Evolutionary conservation across 2,888 invertebrate species (phyloP).

Genomic region (Netelia inedita): DNA sequence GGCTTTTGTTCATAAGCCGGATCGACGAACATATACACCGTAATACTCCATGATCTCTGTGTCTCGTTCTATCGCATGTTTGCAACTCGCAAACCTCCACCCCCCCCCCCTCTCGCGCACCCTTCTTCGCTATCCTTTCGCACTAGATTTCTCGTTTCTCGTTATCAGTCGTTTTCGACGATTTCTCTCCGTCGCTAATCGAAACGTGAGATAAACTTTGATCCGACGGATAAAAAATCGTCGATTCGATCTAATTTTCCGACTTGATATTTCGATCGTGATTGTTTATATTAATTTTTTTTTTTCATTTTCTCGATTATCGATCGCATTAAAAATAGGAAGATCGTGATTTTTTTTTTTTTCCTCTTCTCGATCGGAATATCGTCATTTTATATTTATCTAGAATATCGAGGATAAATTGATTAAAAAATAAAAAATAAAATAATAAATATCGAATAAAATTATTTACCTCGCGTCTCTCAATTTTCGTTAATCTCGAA

Average conservation of each 20-base stretch:
- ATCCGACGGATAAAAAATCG: neutral
- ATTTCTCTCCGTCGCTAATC: neutral
- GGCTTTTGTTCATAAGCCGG: slow-evolving; percentile 64
- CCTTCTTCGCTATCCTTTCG: no score
- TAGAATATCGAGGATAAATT: no score
- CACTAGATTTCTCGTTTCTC: no score
- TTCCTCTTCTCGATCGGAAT: no score
- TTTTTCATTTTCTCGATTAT: neutral
- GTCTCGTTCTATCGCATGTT: neutral
- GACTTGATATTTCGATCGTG: neutral
- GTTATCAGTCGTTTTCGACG: neutral
- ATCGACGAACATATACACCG: slow-evolving; percentile 50
- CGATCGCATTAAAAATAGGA: neutral
- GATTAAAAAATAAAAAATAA: no score
- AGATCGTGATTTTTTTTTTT: no score
- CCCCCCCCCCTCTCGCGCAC: neutral
- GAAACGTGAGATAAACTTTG: neutral
- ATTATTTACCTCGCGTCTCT: no score
- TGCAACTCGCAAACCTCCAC: neutral
- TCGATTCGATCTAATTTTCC: neutral
- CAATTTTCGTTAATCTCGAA: no score
- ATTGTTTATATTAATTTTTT: neutral
- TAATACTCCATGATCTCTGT: slow-evolving; percentile 4
- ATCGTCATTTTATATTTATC: no score
- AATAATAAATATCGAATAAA: no score